Evolutionary conservation across 2,113 vertebrate genomes (phyloP), one percentile per base, ranked within the genome.

Genomic region (Mesocricetus auratus): DNA sequence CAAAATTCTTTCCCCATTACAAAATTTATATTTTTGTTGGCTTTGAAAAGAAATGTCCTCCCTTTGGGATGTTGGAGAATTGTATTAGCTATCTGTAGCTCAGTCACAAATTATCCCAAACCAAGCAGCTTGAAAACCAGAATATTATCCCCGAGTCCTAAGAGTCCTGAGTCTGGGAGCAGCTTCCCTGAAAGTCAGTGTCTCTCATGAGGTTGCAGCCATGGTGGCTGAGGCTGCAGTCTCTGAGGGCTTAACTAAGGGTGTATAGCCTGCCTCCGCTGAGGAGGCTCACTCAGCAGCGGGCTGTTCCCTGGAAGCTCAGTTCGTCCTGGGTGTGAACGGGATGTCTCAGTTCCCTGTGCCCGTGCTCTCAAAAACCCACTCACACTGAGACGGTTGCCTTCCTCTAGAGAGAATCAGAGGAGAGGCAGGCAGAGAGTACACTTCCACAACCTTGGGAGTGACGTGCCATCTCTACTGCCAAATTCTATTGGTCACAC

Each of bases 41-140:
- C n/a, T 92, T 94, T 90, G 36, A 94, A 82, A 69, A 77, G 60
- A 96, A 31, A 29, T 45, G n/a, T 13, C 74, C 26, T 94, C 36
- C 45, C 56, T 36, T 92, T 79, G 66, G 39, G n/a, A 83, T 91
- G 36, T 31, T 93, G 64, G 36, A 29, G 24, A 47, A 90, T 71
- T 82, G 31, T 79, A 85, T 74, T 86, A 42, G 45, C 90, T 86
- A 60, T 62, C 45, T 79, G 39, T 73, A 60, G 5, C 62, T 85
- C 69, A 45, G 0, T 36, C 56, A 90, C 26, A 92, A 95, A 86
- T 71, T 42, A 77, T 83, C 33, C 60, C 53, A 83, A 74, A 85
- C 7, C 15, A 42, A 24, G 33, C 42, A 81, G 58, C 50, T 89
- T 95, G 45, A 75, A 95, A 94, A 77, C 4, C 87, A 91, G 22